These are phyloP conservation scores for Tenualosa thibaudeaui DNA, from an alignment of 2,797 vertebrate genomes.

Conservation along the genomic window DNA sequence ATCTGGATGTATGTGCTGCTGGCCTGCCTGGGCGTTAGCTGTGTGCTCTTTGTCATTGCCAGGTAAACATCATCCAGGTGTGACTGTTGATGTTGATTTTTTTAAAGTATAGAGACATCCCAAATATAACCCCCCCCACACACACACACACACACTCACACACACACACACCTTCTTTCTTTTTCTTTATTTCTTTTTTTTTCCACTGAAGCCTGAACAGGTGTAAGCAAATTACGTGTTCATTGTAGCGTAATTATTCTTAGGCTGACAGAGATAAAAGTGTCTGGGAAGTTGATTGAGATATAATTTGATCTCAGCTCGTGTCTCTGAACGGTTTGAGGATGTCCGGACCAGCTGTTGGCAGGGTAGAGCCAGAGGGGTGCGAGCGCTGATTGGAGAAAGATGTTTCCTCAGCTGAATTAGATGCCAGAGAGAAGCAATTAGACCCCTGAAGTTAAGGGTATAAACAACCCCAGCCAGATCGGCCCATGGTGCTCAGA, in stretches of 20 bases:
- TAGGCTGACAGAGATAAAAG: conserved; percentile 25
- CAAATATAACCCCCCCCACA: background rate
- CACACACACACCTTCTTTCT: background rate
- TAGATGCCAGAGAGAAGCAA: conserved; percentile 9
- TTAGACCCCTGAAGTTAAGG: conserved; percentile 24
- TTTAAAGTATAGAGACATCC: background rate
- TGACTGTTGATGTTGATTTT: background rate
- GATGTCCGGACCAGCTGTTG: conserved; percentile 18
- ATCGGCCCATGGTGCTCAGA: background rate
- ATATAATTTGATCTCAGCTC: conserved; percentile 1
- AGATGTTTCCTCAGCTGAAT: conserved; percentile 17
- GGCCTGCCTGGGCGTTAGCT: conserved; percentile 96
- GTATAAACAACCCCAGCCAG: conserved; percentile 6
- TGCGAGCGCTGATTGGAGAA: background rate
- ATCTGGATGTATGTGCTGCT: conserved; percentile 99
- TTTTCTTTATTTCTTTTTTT: background rate
- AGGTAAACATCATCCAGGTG: conserved; percentile 76
- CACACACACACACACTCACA: no score
- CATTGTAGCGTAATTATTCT: conserved; percentile 10
- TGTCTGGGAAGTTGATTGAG: conserved; percentile 15
- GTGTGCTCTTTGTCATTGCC: conserved; percentile 97
- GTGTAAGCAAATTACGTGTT: conserved; percentile 20
- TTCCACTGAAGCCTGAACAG: background rate
- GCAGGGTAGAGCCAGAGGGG: background rate
- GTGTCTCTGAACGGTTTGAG: background rate